phyloP scores from a whole-genome alignment of 1,140 invertebrate species.

The Mycetomoellerius zeteki region DNA sequence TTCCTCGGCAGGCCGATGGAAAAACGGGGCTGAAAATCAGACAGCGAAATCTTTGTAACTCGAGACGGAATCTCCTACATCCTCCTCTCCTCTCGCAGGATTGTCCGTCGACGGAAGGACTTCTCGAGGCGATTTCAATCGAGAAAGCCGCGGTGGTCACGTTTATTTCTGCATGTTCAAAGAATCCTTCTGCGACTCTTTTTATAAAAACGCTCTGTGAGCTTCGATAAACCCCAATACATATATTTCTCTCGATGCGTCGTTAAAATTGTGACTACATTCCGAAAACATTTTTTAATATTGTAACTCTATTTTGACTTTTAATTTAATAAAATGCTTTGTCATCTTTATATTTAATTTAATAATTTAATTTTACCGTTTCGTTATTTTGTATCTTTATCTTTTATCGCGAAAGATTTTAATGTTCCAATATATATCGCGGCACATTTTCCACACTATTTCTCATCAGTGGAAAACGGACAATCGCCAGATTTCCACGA shows the following conservation, averaged over 20 bases:
- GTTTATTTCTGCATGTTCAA: conserved; percentile 35
- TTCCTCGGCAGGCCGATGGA: conserved; percentile 14
- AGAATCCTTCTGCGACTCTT: background rate
- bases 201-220: background rate
- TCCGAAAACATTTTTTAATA: background rate
- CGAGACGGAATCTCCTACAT: conserved; percentile 6
- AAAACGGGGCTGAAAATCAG: conserved; percentile 50
- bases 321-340: background rate
- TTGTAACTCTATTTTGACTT: background rate
- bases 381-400: background rate
- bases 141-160: background rate
- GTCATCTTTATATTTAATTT: background rate
- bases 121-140: conserved; percentile 48
- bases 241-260: background rate
- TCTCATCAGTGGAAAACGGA: conserved; percentile 27
- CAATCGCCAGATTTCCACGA: conserved; percentile 18
- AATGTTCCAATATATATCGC: background rate
- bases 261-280: background rate
- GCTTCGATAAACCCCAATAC: background rate
- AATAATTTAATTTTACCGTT: background rate
- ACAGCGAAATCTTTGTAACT: conserved; percentile 46
- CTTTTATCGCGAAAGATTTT: background rate
- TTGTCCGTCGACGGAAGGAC: conserved; percentile 21
- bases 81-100: background rate
- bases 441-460: background rate